Conservation (phyloP, 2,113 vertebrate genomes). For the Tamias sibiricus region DNA sequence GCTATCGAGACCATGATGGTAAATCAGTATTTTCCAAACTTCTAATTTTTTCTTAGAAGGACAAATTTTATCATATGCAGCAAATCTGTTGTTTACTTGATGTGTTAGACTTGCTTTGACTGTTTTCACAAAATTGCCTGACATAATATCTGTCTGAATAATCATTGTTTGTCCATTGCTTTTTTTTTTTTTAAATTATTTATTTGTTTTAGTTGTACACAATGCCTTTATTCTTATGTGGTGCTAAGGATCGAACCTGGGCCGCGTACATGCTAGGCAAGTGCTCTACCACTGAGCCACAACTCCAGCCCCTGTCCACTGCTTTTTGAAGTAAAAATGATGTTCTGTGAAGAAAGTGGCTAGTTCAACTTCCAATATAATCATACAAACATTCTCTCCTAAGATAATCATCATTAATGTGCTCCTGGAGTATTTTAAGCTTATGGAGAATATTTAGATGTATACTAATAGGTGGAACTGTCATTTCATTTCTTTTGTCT, state of each 20-base stretch:
- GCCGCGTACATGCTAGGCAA: too few species aligned
- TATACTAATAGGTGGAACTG: background rate
- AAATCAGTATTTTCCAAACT: background rate
- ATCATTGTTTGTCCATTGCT: background rate
- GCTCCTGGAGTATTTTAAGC: background rate
- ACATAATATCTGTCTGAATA: background rate
- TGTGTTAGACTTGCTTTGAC: background rate
- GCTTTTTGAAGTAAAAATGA: slow-evolving; percentile 11
- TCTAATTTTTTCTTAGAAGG: background rate
- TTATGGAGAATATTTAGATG: background rate
- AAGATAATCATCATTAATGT: background rate
- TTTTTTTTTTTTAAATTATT: too few species aligned
- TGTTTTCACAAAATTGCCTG: background rate
- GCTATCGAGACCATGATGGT: background rate
- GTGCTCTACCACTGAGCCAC: too few species aligned
- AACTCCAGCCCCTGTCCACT: too few species aligned
- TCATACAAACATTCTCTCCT: background rate
- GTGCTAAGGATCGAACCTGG: too few species aligned
- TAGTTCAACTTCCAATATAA: background rate
- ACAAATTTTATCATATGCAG: background rate
- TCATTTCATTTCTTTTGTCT: background rate
- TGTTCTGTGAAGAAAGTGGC: background rate
- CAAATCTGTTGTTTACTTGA: background rate
- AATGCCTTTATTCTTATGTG: too few species aligned
- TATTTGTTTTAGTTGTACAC: too few species aligned